Conservation (phyloP, 92 coral and sea anemone species). For the Metridium senile region DNA sequence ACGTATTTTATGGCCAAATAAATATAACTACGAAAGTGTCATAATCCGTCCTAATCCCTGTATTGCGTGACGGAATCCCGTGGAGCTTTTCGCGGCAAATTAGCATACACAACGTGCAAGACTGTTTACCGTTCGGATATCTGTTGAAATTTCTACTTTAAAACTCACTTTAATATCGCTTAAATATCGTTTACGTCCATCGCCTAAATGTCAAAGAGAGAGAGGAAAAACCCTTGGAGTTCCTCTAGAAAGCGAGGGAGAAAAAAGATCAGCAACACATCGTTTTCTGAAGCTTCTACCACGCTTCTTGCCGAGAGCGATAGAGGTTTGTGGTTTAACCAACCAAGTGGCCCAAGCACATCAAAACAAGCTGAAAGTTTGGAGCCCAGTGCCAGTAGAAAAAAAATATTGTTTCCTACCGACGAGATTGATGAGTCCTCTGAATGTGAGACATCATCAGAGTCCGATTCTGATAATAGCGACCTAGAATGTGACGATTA, state of each 20-base stretch:
- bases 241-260: not conserved
- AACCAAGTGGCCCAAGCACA: not conserved
- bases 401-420: not conserved
- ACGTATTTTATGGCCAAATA: not conserved
- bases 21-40: not conserved
- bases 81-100: conserved; percentile 5
- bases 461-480: not conserved
- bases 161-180: too few species aligned
- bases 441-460: not conserved
- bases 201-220: not conserved
- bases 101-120: not conserved
- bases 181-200: not conserved
- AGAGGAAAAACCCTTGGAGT: not conserved
- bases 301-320: not conserved
- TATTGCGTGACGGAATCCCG: conserved; percentile 4
- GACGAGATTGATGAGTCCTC: not conserved
- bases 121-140: not conserved
- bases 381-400: not conserved
- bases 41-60: conserved; percentile 1
- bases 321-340: not conserved
- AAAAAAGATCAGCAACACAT: not conserved
- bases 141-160: not conserved
- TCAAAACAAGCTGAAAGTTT: not conserved
- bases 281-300: not conserved
- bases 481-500: not conserved